phyloP scores from a whole-genome alignment of 2,113 vertebrate species.

The Strix aluco region DNA sequence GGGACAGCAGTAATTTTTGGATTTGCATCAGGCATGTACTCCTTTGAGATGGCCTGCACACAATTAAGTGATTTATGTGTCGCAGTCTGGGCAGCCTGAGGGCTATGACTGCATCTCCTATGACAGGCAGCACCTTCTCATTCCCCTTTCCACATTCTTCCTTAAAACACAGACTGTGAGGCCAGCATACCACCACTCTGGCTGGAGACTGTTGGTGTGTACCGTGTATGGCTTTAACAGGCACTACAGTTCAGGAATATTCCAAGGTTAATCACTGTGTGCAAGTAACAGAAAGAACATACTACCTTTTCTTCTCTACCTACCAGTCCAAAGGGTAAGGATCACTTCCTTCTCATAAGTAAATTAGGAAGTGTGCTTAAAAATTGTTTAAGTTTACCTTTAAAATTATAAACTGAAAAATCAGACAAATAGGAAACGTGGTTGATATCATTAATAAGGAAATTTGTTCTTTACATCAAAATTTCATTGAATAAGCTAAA shows the following conservation, averaged over 20 bases:
- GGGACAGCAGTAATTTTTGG: not conserved
- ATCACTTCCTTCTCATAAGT: not conserved
- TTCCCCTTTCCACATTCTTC: not conserved
- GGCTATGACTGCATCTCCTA: not conserved
- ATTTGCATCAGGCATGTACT: not conserved
- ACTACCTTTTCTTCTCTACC: not conserved
- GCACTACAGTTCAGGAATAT: not conserved
- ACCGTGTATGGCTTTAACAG: not conserved
- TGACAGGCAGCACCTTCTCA: not conserved
- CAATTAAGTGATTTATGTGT: not conserved
- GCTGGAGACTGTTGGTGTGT: not conserved
- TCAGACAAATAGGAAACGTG: not conserved
- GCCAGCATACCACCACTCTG: not conserved
- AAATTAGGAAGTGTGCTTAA: not conserved
- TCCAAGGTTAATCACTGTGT: not conserved
- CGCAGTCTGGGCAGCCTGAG: not conserved
- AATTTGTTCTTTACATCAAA: not conserved
- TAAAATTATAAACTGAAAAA: not conserved
- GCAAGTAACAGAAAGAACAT: constrained; percentile 14
- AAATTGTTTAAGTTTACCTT: not conserved
- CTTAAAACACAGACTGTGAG: not conserved
- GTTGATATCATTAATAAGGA: not conserved
- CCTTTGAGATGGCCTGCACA: not conserved
- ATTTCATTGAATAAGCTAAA: not conserved
- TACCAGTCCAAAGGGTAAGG: not conserved